phyloP scores from a whole-genome alignment of 2,888 invertebrate species.

The Entomobrya multifasciata region DNA sequence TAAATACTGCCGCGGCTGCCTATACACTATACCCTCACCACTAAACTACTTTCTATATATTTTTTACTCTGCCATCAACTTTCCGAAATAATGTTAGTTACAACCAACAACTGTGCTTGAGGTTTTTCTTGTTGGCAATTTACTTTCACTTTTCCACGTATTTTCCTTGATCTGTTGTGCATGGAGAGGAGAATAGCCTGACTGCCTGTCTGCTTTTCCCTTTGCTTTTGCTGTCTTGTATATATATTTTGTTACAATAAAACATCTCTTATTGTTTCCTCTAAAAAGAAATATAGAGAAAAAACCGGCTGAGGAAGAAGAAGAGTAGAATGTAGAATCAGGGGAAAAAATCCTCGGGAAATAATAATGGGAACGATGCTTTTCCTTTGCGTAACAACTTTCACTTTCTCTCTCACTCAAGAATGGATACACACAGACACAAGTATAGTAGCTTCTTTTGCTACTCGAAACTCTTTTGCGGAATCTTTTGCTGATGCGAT shows the following conservation, averaged over 20 bases:
- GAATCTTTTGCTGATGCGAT: background rate
- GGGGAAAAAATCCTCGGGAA: slow-evolving; percentile 24
- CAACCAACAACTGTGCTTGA: slow-evolving; percentile 58
- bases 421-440: background rate
- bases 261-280: slow-evolving; percentile 39
- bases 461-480: background rate
- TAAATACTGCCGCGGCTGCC: too few relatives aligned
- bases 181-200: background rate
- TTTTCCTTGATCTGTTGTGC: slow-evolving; percentile 1
- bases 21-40: slow-evolving; percentile 7
- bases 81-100: slow-evolving; percentile 54
- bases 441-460: background rate
- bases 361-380: slow-evolving; percentile 36
- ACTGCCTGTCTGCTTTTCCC: too few relatives aligned
- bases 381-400: slow-evolving; percentile 33
- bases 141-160: slow-evolving; percentile 65
- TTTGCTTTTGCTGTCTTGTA: too few relatives aligned
- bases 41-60: slow-evolving; percentile 46
- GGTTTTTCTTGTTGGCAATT: slow-evolving; percentile 65
- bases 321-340: slow-evolving; percentile 32
- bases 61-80: slow-evolving; percentile 16
- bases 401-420: background rate
- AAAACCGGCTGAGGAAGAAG: slow-evolving; percentile 6
- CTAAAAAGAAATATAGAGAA: slow-evolving; percentile 32
- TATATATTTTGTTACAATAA: slow-evolving; percentile 15